phyloP scores from a whole-genome alignment of 2,888 invertebrate genomes.

The Polydrusus tereticollis region DNA sequence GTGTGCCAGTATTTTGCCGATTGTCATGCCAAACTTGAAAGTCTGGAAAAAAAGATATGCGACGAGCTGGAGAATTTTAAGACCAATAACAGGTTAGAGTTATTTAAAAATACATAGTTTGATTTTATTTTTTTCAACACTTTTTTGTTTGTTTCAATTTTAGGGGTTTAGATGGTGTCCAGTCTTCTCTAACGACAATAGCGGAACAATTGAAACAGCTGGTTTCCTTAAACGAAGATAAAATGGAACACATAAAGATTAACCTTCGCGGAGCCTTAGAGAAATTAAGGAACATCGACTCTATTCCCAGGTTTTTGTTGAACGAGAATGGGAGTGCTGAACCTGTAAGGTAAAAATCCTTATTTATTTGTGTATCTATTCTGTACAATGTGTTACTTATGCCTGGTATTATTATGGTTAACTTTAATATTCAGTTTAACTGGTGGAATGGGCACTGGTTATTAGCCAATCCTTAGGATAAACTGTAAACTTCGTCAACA shows the following conservation, averaged over 20 bases:
- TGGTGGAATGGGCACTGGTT: no score
- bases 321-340: conserved; percentile 35
- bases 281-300: conserved; percentile 48
- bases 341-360: conserved; percentile 47
- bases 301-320: conserved; percentile 53
- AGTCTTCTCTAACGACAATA: conserved; percentile 34
- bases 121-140: background rate
- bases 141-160: background rate
- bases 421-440: background rate
- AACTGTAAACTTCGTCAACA: no score
- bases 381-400: no score
- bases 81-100: conserved; percentile 20
- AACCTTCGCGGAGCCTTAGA: conserved; percentile 52
- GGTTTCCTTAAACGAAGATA: conserved; percentile 43
- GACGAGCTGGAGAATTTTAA: conserved; percentile 32
- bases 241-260: conserved; percentile 47
- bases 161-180: conserved; percentile 43
- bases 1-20: conserved; percentile 39
- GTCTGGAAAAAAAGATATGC: conserved; percentile 40
- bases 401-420: no score
- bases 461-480: no score
- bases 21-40: conserved; percentile 42
- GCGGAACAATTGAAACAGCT: conserved; percentile 51
- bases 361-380: background rate
- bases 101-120: no score